phyloP scores from a whole-genome alignment of 2,888 invertebrate genomes.

The Zaprionus lineosus region DNA sequence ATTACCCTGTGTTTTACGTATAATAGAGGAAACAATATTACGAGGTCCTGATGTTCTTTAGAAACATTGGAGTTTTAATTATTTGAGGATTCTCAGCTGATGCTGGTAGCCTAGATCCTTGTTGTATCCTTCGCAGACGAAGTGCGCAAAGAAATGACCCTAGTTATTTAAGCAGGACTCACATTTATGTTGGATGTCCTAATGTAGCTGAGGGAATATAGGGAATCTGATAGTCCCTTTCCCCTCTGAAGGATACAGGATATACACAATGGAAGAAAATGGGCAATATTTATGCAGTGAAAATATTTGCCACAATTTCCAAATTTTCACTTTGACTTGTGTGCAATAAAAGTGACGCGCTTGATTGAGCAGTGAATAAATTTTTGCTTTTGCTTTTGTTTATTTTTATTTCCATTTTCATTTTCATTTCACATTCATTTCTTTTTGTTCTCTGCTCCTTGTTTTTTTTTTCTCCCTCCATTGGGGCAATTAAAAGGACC shows the following conservation, averaged over 20 bases:
- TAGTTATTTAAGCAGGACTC: no score
- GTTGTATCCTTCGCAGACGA: no score
- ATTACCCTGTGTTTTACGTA: no score
- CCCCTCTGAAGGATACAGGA: neutral
- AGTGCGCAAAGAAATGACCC: no score
- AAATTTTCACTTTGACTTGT: constrained; percentile 37
- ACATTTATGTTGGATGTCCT: no score
- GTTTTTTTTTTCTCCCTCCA: constrained; percentile 9
- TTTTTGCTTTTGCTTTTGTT: constrained; percentile 33
- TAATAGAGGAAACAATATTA: no score
- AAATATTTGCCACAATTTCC: constrained; percentile 65
- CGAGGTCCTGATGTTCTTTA: no score
- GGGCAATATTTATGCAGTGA: constrained; percentile 60
- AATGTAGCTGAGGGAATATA: no score
- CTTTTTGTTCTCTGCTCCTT: constrained; percentile 1
- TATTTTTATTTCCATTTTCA: neutral
- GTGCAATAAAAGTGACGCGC: constrained; percentile 53
- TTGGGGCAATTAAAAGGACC: constrained; percentile 64
- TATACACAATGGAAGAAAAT: constrained; percentile 6
- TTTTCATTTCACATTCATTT: neutral
- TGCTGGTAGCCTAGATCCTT: no score
- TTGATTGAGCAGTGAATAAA: constrained; percentile 69
- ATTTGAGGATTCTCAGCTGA: no score
- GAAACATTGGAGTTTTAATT: no score
- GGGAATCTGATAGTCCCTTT: neutral